Evolutionary conservation across 35 echinoderm and acorn worm species (phyloP).

Genomic region (Hemicentrotus pulcherrimus): DNA sequence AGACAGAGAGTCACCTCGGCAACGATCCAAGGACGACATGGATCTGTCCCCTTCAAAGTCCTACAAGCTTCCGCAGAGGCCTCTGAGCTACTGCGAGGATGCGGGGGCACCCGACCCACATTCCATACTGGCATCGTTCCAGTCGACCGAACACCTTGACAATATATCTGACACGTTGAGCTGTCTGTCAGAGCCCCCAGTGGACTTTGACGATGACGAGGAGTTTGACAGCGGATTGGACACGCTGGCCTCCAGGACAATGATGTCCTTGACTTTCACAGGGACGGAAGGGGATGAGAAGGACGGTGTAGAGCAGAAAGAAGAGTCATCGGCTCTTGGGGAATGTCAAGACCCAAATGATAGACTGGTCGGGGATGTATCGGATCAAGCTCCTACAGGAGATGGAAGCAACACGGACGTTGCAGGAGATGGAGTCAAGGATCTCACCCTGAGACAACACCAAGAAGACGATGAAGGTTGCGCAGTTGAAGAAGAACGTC

Average conservation of each 20-base stretch:
- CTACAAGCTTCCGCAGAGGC: conserved; percentile 45
- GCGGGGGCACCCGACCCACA: conserved; percentile 57
- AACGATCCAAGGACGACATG: conserved; percentile 58
- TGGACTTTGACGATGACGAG: conserved; percentile 40
- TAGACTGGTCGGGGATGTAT: background rate
- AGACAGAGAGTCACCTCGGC: conserved; percentile 18
- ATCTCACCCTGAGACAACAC: background rate
- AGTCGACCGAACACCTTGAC: conserved; percentile 79
- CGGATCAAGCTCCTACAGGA: background rate
- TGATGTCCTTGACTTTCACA: background rate
- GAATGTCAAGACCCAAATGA: background rate
- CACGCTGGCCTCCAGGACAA: background rate
- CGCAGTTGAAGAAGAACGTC: background rate
- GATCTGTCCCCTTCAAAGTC: conserved; percentile 39
- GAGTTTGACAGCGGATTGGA: background rate
- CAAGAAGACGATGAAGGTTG: conserved; percentile 4
- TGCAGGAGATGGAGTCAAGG: background rate
- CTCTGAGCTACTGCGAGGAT: conserved; percentile 7
- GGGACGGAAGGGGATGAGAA: background rate
- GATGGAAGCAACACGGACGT: background rate
- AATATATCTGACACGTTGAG: conserved; percentile 80
- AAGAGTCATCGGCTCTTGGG: background rate
- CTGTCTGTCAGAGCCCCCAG: conserved; percentile 29
- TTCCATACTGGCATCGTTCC: conserved; percentile 50
- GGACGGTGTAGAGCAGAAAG: background rate